Evolutionary conservation across 2,888 invertebrate species (phyloP), one percentile per base, ranked within the genome.

Genomic region (Diadromus collaris): DNA sequence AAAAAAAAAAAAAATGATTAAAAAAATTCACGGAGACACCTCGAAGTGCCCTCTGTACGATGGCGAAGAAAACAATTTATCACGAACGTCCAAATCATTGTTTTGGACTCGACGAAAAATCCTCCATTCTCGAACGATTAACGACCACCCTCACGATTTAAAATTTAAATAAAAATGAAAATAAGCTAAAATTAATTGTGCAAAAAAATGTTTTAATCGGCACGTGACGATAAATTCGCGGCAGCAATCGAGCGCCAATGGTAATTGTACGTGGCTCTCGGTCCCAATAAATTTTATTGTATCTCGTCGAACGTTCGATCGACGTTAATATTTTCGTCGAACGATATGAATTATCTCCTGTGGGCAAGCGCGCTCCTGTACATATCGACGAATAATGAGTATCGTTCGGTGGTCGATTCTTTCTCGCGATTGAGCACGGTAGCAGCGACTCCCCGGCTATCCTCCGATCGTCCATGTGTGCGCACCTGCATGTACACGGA

Each of bases 371-470:
- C 16, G 2, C 16, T 56, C 7, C 16, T 38, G 38, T 16, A 16
- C 38, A 6, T 7, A 29, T 56, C 29, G 16, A 7, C 27, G 27
- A 56, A 29, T 29, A 56, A 56, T 29, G 54, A 56, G 29, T 24
- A 29, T 29, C 54, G 54, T 56, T 56, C 29, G 27, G 29, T 54
- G 24, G n/a, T 48, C 29, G 64, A 19, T 29, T 10, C 9, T 6
- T 67, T 29, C 34, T 81, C 75, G 83, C 81, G 81, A 85, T 82
- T 80, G 72, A 60, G 67, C 73, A 79, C 48, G 73, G 72, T 67
- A 72, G 75, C 61, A 7, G 54, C n/a, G 10, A 24, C 24, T 27
- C 61, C 56, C 44, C 63, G 68, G 54, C 58, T n/a, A 60, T 60
- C 51, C 44, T 41, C 58, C 21, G 13, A 38, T 38, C 41, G 10